Evolutionary conservation across 2,888 invertebrate species (phyloP).

Genomic region (Machimus atricapillus): DNA sequence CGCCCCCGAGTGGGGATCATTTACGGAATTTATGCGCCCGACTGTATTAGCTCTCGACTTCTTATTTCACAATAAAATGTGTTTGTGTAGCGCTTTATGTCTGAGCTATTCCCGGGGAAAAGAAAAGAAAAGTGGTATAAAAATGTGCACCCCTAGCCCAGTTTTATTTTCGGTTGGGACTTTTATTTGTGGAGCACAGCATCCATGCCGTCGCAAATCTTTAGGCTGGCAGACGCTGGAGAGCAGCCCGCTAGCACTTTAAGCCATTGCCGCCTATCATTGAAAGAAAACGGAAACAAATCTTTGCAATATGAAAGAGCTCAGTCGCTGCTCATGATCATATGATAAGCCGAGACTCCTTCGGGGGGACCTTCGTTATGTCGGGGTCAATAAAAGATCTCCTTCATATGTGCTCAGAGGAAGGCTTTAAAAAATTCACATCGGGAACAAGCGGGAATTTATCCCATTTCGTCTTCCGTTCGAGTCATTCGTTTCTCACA

Average conservation of each 20-base stretch:
- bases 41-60: constrained; percentile 1
- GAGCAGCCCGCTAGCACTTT: not conserved
- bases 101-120: not conserved
- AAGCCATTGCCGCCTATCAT: constrained; percentile 28
- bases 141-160: not conserved
- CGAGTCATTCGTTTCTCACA: not conserved
- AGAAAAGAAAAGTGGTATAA: not conserved
- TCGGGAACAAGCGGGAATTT: not conserved
- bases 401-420: not conserved
- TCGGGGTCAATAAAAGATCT: not conserved
- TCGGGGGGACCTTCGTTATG: not conserved
- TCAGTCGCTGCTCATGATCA: constrained; percentile 6
- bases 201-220: not conserved
- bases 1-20: constrained; percentile 8
- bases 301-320: constrained; percentile 1
- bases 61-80: constrained; percentile 28
- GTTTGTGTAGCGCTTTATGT: constrained; percentile 8
- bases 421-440: not conserved
- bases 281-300: constrained; percentile 13
- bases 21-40: not conserved
- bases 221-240: not conserved
- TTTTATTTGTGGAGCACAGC: not conserved
- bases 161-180: not conserved
- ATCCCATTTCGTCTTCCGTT: not conserved
- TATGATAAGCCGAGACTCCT: not conserved